Evolutionary conservation across 1,140 invertebrate genomes (phyloP).

Genomic region (Holotrichia oblita): DNA sequence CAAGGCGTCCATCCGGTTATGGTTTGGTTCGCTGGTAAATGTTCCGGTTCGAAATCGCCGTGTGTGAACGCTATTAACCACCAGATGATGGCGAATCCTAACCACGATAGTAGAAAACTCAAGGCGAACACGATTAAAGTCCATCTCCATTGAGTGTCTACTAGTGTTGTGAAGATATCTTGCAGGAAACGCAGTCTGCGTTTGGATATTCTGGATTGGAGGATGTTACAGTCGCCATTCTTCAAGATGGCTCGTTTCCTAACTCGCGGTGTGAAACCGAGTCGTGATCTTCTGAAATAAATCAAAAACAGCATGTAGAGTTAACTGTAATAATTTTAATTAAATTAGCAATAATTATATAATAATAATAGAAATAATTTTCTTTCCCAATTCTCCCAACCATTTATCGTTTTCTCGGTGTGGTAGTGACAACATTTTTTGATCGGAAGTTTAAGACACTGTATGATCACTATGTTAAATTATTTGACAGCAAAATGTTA

Average conservation of each 20-base stretch:
- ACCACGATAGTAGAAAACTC: constrained; percentile 92
- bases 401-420: too few species aligned
- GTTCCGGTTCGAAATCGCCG: constrained; percentile 85
- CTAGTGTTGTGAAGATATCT: constrained; percentile 86
- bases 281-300: constrained; percentile 54
- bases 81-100: constrained; percentile 91
- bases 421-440: too few species aligned
- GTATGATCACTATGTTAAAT: too few species aligned
- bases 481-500: too few species aligned
- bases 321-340: neutral
- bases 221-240: constrained; percentile 94
- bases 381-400: too few species aligned
- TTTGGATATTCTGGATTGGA: constrained; percentile 86
- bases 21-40: constrained; percentile 73
- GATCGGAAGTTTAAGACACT: too few species aligned
- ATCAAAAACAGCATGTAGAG: neutral
- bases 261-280: constrained; percentile 66
- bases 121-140: constrained; percentile 92
- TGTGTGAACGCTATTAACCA: constrained; percentile 93
- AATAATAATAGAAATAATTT: too few species aligned
- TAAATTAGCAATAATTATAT: too few species aligned
- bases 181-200: constrained; percentile 83
- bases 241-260: constrained; percentile 89
- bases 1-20: too few species aligned
- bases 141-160: constrained; percentile 95